Base-by-base conservation (phyloP, 1,140 invertebrate species). In the Frieseomelitta varia region DNA sequence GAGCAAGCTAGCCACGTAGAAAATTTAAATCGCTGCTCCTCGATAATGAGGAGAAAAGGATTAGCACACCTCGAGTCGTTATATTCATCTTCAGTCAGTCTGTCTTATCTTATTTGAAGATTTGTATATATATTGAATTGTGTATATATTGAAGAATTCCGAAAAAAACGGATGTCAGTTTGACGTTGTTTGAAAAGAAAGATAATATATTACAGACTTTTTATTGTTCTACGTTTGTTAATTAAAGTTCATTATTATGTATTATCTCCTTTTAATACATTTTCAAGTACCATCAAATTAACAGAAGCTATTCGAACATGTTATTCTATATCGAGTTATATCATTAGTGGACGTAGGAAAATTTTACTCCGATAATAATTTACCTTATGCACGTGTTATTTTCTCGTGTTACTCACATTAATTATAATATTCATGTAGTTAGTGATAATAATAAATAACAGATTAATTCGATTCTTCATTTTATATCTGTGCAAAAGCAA, bases 21-120 rank as follows among this genome's bases (percentile, higher is more conserved):
- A 79, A 79, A 47, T 67, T 79, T 68, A 55, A 75, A 58, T 75
- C n/a, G 27, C 19, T 14, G 24, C 30, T 53, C 2, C 2, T 68
- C 47, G 63, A 79, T 79, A 68, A 77, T 8, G 27, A 14, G 73
- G 21, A 1, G 2, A n/a, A 34, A 34, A 75, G 15, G 30, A 75
- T 75, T 55, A 39, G 14, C 21, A 21, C 34, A n/a, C 1, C 34
- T 17, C 4, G 24, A 21, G 1, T 75, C 19, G 73, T 30, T 75
- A 75, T 58, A 58, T 75, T 75, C 53, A 30, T 75, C 34, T 58
- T 34, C 21, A 17, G 24, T 39, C 17, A 34, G 30, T 61, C 34
- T 39, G 39, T 8, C 39, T 47, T 30, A 17, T 55, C 51, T 11
- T 15, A n/a, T 61, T 39, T 39, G 58, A 58, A 75, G 24, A 58